Conservation (phyloP, 2,888 invertebrate genomes). For the Zele albiditarsus region DNA sequence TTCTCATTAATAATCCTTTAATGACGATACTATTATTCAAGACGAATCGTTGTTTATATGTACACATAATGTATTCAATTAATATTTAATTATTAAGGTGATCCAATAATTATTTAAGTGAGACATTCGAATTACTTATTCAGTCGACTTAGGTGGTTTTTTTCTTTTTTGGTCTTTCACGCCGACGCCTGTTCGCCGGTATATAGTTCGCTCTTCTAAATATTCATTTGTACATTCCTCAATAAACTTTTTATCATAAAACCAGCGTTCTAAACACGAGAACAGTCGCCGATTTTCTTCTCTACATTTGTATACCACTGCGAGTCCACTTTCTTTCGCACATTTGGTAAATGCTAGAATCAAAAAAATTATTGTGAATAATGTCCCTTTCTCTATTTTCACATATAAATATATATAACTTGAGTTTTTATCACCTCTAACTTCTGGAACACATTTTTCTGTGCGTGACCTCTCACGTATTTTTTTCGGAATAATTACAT, state of each 20-base stretch:
- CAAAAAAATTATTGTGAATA: constrained; percentile 18
- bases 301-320: constrained; percentile 85
- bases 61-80: constrained; percentile 4
- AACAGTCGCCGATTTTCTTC: constrained; percentile 81
- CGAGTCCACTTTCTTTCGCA: constrained; percentile 77
- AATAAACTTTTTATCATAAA: constrained; percentile 82
- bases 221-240: constrained; percentile 86
- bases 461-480: constrained; percentile 87
- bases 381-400: background rate
- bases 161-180: constrained; percentile 24
- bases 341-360: constrained; percentile 77
- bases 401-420: background rate
- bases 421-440: constrained; percentile 75
- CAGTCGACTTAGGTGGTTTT: background rate
- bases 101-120: constrained; percentile 1
- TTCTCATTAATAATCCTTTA: background rate
- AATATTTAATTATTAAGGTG: constrained; percentile 18
- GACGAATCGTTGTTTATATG: background rate
- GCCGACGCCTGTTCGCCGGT: constrained; percentile 83
- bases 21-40: constrained; percentile 1
- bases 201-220: constrained; percentile 86
- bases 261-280: constrained; percentile 85
- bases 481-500: constrained; percentile 91
- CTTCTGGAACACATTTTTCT: constrained; percentile 85
- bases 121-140: background rate